These are phyloP conservation scores for Patella vulgata DNA, from an alignment of 1,140 invertebrate species.

Conservation along the genomic window DNA sequence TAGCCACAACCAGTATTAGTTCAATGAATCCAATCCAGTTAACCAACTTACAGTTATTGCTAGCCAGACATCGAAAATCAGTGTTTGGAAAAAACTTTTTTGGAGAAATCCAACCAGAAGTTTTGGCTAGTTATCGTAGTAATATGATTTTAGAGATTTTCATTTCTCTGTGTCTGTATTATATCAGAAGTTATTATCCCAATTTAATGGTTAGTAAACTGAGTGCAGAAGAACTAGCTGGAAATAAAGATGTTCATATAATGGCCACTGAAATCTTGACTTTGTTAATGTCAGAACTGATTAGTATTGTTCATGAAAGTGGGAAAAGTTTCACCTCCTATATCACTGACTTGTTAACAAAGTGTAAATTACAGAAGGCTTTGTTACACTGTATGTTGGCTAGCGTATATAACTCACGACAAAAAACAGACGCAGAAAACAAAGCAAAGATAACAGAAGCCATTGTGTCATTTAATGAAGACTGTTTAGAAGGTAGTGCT, in stretches of 20 bases:
- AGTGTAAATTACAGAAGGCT: conserved; percentile 91
- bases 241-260: conserved; percentile 80
- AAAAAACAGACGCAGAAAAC: conserved; percentile 31
- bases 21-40: conserved; percentile 66
- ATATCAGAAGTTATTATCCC: conserved; percentile 84
- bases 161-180: conserved; percentile 82
- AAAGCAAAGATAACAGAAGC: conserved; percentile 81
- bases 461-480: conserved; percentile 84
- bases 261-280: conserved; percentile 81
- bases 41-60: conserved; percentile 73
- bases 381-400: conserved; percentile 85
- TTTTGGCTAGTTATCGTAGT: conserved; percentile 72
- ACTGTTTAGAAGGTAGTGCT: conserved; percentile 71
- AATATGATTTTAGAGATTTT: conserved; percentile 87
- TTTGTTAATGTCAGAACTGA: conserved; percentile 80
- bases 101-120: conserved; percentile 72
- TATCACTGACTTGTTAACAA: conserved; percentile 81
- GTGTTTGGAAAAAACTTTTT: conserved; percentile 83
- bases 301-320: conserved; percentile 84
- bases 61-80: conserved; percentile 83
- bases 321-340: conserved; percentile 84
- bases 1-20: conserved; percentile 76
- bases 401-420: conserved; percentile 76
- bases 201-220: conserved; percentile 75
- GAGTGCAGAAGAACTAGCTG: conserved; percentile 78